Percentiles rank a stretch among this genome's conserved stretches.
Evolutionary conservation across 1,140 invertebrate genomes (phyloP).

Genomic region (Helicoverpa zea): DNA sequence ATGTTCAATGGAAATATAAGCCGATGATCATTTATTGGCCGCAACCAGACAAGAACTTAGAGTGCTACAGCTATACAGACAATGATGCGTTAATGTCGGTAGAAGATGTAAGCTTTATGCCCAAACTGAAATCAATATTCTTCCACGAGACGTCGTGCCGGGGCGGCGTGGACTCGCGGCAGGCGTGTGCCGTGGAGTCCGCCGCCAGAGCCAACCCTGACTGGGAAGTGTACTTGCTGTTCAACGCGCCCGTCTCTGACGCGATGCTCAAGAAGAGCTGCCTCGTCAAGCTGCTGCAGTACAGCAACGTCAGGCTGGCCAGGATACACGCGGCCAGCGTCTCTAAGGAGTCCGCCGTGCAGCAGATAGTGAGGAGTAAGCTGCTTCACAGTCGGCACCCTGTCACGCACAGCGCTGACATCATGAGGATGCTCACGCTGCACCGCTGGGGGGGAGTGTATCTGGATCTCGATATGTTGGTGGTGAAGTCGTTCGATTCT

Average conservation of each 20-base stretch:
- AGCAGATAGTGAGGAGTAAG: neutral
- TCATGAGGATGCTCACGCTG: neutral
- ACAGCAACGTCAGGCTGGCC: constrained; percentile 88
- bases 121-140: neutral
- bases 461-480: neutral
- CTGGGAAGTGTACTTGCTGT: constrained; percentile 84
- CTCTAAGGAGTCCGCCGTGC: constrained; percentile 51
- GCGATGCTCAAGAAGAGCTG: constrained; percentile 33
- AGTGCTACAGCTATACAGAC: neutral
- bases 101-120: neutral
- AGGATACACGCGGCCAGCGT: constrained; percentile 86
- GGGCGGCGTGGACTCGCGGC: constrained; percentile 61
- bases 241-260: constrained; percentile 72
- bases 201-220: constrained; percentile 87
- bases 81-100: neutral
- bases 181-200: constrained; percentile 89
- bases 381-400: neutral
- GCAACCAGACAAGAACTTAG: neutral
- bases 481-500: neutral
- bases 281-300: constrained; percentile 75
- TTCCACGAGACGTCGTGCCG: constrained; percentile 4
- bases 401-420: neutral
- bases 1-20: neutral
- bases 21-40: neutral
- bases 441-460: neutral